Evolutionary conservation across 2,888 invertebrate genomes (phyloP).

Genomic region (Synergus laeviventris): DNA sequence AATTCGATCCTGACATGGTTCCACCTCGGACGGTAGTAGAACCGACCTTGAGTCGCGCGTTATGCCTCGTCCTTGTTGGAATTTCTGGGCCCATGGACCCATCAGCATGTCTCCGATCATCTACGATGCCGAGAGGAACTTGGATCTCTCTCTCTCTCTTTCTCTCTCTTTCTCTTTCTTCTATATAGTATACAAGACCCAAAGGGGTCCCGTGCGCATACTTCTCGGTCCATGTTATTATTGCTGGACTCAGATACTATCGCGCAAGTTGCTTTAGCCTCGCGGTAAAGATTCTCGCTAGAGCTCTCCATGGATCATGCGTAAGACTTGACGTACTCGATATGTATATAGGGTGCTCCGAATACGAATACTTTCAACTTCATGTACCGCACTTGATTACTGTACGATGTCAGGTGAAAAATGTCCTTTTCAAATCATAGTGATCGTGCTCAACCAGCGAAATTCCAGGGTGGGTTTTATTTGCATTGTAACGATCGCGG

Average conservation of each 20-base stretch:
- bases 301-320: constrained; percentile 11
- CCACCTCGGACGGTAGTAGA: constrained; percentile 72
- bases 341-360: background rate
- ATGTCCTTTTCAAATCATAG: no score
- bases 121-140: constrained; percentile 47
- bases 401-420: no score
- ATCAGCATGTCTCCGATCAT: constrained; percentile 68
- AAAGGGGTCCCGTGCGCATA: constrained; percentile 57
- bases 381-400: background rate
- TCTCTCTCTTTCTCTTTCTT: constrained; percentile 42
- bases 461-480: no score
- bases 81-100: constrained; percentile 72
- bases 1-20: constrained; percentile 72
- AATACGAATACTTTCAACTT: background rate
- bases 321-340: background rate
- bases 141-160: constrained; percentile 43
- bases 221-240: constrained; percentile 64
- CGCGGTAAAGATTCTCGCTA: constrained; percentile 51
- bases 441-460: no score
- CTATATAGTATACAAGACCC: constrained; percentile 41
- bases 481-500: constrained; percentile 37
- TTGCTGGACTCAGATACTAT: constrained; percentile 62
- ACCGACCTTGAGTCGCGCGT: constrained; percentile 76
- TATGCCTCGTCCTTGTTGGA: constrained; percentile 74
- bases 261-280: constrained; percentile 41